Evolutionary conservation across 2,888 invertebrate species (phyloP).

Genomic region (Nephrotoma appendiculata): DNA sequence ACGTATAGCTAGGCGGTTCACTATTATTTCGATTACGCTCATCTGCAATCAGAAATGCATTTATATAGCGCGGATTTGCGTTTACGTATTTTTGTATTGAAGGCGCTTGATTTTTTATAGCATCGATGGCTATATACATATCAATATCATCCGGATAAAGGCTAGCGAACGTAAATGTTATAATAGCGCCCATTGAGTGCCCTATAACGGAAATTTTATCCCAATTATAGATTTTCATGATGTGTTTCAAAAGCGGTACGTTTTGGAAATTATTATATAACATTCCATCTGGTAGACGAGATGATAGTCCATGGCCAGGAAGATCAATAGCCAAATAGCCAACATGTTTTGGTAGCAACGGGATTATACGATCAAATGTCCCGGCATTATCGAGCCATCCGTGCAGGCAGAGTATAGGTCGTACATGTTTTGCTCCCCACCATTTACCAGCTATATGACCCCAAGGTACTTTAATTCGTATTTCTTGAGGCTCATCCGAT

Average conservation of each 20-base stretch:
- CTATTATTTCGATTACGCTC: conserved; percentile 22
- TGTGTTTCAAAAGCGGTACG: conserved; percentile 36
- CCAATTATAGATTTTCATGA: conserved; percentile 54
- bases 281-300: conserved; percentile 47
- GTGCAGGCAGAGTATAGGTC: conserved; percentile 55
- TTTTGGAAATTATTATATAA: conserved; percentile 30
- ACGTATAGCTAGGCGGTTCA: conserved; percentile 46
- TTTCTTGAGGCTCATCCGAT: background rate
- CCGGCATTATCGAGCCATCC: conserved; percentile 72
- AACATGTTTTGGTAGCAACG: conserved; percentile 37
- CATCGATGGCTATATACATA: conserved; percentile 21
- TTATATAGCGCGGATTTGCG: conserved; percentile 11
- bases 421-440: conserved; percentile 45
- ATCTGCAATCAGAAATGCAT: conserved; percentile 28
- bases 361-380: conserved; percentile 54
- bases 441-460: conserved; percentile 54
- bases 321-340: conserved; percentile 48
- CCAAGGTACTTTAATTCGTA: conserved; percentile 37
- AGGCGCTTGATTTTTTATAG: conserved; percentile 17
- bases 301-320: conserved; percentile 58
- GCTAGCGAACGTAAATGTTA: conserved; percentile 44
- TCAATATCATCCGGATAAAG: conserved; percentile 36
- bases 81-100: conserved; percentile 22
- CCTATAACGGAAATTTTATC: conserved; percentile 49
- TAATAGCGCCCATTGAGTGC: conserved; percentile 54